A percentile compares a stretch with the other conserved stretches of the same genome.
Evolutionary conservation across 2,888 invertebrate species (phyloP).

Genomic region (Epinotia nisella): DNA sequence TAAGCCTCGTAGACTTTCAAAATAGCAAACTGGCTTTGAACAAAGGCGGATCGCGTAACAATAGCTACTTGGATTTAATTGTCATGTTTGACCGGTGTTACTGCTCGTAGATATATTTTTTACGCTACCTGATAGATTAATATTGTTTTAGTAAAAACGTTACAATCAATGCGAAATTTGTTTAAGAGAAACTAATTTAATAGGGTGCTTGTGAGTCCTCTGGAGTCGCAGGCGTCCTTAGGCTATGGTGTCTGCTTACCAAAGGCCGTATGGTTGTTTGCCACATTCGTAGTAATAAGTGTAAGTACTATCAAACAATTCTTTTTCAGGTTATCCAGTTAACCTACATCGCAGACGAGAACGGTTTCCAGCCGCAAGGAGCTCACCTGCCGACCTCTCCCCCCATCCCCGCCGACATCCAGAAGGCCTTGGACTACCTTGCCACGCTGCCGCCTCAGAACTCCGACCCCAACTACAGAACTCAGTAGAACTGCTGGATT

Average conservation of each 20-base stretch:
- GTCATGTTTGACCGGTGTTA: slow-evolving; percentile 18
- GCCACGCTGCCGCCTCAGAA: slow-evolving; percentile 85
- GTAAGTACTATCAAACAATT: background rate
- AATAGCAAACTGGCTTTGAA: slow-evolving; percentile 27
- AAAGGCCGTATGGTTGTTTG: too few species aligned
- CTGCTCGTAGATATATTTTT: background rate
- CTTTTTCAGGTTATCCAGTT: slow-evolving; percentile 82
- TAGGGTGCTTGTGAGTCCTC: too few species aligned
- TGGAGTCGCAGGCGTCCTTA: too few species aligned
- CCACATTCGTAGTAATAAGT: too few species aligned
- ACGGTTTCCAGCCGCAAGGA: slow-evolving; percentile 88
- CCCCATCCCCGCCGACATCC: slow-evolving; percentile 88
- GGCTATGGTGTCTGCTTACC: too few species aligned
- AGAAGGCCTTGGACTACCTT: slow-evolving; percentile 86
- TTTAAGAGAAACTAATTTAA: too few species aligned
- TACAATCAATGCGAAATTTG: too few species aligned
- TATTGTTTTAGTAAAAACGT: too few species aligned
- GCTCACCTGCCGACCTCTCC: slow-evolving; percentile 87
- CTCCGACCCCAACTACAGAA: slow-evolving; percentile 60
- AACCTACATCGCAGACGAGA: slow-evolving; percentile 88
- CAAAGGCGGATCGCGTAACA: slow-evolving; percentile 28
- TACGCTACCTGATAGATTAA: too few species aligned
- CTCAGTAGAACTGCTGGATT: slow-evolving; percentile 47
- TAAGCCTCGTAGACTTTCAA: slow-evolving; percentile 22
- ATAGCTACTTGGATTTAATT: slow-evolving; percentile 27